Conservation (phyloP, 2,797 vertebrate species). For the Lepilemur septentrionalis region DNA sequence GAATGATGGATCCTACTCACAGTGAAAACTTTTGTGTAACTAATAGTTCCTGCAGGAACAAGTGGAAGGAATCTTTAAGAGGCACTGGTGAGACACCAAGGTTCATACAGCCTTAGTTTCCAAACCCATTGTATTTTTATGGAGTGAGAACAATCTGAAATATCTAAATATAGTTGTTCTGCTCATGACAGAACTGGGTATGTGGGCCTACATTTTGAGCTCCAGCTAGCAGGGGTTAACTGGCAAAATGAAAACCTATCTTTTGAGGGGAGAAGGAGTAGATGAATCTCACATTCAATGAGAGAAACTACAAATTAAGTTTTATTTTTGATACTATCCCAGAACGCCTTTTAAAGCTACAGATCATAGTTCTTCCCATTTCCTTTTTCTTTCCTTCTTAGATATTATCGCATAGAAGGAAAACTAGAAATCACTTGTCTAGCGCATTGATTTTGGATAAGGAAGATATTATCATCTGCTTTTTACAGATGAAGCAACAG, state of each 20-base stretch:
- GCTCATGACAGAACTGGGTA: background rate
- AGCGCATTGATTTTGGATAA: background rate
- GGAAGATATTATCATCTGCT: background rate
- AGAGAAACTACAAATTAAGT: background rate
- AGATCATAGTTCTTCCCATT: background rate
- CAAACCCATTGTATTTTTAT: background rate
- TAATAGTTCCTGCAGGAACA: background rate
- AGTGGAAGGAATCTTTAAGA: background rate
- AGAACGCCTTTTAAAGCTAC: background rate
- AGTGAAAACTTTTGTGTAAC: background rate
- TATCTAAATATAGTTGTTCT: background rate
- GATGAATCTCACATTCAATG: background rate
- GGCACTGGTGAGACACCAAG: background rate
- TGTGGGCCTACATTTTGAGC: background rate
- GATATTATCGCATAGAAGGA: background rate
- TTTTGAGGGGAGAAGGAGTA: background rate
- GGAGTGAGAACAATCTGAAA: background rate
- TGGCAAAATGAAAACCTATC: background rate
- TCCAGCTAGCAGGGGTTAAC: background rate
- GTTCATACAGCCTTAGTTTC: background rate
- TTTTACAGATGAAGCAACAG: background rate
- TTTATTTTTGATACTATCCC: background rate
- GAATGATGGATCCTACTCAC: background rate
- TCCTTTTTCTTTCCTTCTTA: background rate
- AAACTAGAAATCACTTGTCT: background rate